phyloP scores from a whole-genome alignment of 2,113 vertebrate species.

The Lagopus leucura region DNA sequence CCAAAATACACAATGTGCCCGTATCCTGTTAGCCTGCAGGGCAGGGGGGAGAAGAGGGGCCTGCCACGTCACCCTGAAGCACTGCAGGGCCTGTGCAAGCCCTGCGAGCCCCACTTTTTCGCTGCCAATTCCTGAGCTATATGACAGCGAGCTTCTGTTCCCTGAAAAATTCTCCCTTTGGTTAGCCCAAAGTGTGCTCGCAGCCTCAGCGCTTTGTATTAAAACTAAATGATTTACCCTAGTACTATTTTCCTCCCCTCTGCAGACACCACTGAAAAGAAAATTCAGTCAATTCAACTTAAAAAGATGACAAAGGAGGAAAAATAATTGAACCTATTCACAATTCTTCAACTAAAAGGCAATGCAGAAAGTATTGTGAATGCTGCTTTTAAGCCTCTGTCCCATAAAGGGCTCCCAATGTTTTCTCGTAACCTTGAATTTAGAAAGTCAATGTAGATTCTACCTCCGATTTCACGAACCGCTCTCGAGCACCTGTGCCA shows the following conservation, averaged over 20 bases:
- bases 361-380: background rate
- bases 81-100: background rate
- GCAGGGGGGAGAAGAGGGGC: background rate
- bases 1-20: background rate
- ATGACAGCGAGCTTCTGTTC: background rate
- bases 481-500: background rate
- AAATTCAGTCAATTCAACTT: background rate
- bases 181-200: background rate
- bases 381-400: background rate
- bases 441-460: background rate
- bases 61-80: background rate
- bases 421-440: background rate
- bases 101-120: background rate
- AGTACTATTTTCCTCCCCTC: background rate
- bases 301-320: background rate
- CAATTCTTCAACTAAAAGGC: background rate
- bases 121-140: background rate
- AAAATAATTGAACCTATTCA: background rate
- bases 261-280: background rate
- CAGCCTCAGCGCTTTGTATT: background rate
- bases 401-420: background rate
- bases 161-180: background rate
- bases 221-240: background rate
- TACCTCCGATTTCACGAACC: conserved; percentile 14
- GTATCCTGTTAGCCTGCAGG: background rate